Base-by-base conservation (phyloP, 1,140 invertebrate genomes). In the Euglossa dilemma region DNA sequence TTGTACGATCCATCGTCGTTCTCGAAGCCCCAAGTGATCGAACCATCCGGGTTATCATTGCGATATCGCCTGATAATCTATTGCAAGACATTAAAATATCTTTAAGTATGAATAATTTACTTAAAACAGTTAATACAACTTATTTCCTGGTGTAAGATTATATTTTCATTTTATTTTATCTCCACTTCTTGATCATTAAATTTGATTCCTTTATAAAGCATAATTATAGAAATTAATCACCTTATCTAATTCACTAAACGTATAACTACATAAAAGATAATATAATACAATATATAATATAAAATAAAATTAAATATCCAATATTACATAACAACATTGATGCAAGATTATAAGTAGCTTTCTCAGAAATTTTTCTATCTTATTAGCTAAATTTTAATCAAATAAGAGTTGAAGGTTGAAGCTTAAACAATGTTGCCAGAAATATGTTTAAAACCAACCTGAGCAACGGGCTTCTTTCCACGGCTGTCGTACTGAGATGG, bases 21-120 rank as follows among this genome's bases (percentile, higher is more conserved):
- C 94, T 97, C 97, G 90, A 97, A 98, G 70, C 97, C 97, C 97
- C 97, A 98, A 0, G 97, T 97, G 78, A 98, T 98, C 84, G 96
- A 97, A 11, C 97, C 97, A 86, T 98, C 97, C 59, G 96, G 94
- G 88, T 97, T 97, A 89, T 97, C 97, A 73, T 97, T 97, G 66
- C 97, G 95, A 93, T 96, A 98, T 70, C 94, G 88, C n/a, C 92
- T 91, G 43, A 95, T 91, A 3, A 94, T 94, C 94, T 95, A 80
- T 57, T 56, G 23, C 0, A n/a, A 67, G 28, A 63, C 25, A 11
- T 25, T 3, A 11, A n/a, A 61, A 36, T 28, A 43, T 28, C 3
- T 54, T 77, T 25, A 67, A 45, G 43, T 43, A 16, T 5, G 2
- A 28, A 20, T 28, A 16, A 20, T 16, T 14, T 54, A 52, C 20